A percentile compares a stretch with the other conserved stretches of the same genome.
Evolutionary conservation across 2,888 invertebrate species (phyloP).

Genomic region (Apamea crenata): DNA sequence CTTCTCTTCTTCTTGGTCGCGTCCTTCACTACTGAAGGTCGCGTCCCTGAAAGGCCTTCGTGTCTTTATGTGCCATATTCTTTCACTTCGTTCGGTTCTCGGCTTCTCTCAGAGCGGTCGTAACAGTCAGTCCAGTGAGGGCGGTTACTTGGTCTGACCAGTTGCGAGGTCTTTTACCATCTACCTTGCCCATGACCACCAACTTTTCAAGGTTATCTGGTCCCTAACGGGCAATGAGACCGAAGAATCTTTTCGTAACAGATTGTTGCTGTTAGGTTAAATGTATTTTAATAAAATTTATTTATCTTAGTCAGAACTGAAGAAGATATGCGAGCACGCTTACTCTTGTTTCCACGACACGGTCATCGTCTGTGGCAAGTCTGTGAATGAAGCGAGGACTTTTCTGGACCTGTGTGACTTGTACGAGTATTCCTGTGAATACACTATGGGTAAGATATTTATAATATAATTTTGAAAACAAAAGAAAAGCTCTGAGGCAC

Average conservation of each 20-base stretch:
- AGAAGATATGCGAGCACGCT: slow-evolving; percentile 84
- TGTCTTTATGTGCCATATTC: no score
- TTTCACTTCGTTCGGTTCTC: no score
- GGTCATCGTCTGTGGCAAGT: slow-evolving; percentile 84
- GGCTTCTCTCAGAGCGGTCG: no score
- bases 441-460: slow-evolving; percentile 81
- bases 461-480: not conserved
- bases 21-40: no score
- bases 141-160: no score
- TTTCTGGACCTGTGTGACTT: slow-evolving; percentile 86
- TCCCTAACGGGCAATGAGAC: not conserved
- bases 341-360: slow-evolving; percentile 85
- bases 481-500: not conserved
- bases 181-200: not conserved
- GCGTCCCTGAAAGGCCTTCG: no score
- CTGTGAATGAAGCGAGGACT: slow-evolving; percentile 84
- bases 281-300: not conserved
- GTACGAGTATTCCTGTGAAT: slow-evolving; percentile 86
- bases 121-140: no score
- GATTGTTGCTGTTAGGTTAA: not conserved
- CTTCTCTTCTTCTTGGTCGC: no score
- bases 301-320: slow-evolving; percentile 78
- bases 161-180: not conserved
- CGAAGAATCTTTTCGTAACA: not conserved
- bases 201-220: not conserved